A percentile compares a stretch with the other conserved stretches of the same genome.
phyloP scores from a whole-genome alignment of 2,888 invertebrate genomes.

The Drosophila mimica region DNA sequence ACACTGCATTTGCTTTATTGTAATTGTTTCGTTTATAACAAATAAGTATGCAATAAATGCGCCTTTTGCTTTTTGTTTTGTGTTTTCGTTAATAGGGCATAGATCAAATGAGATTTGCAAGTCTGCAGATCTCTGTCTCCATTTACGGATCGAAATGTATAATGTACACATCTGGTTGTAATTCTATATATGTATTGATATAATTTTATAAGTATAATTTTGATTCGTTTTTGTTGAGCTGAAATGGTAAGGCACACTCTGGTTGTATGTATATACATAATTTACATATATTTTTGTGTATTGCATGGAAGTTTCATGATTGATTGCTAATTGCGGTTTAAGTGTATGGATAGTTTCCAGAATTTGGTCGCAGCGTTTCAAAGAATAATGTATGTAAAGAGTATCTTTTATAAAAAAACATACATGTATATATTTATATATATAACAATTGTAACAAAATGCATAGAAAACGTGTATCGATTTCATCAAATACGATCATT shows the following conservation, averaged over 20 bases:
- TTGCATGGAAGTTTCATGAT: constrained; percentile 37
- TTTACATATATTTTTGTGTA: constrained; percentile 4
- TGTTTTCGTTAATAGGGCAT: constrained; percentile 25
- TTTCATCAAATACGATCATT: constrained; percentile 32
- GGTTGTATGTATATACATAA: constrained; percentile 32
- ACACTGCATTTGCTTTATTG: constrained; percentile 61
- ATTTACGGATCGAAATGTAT: constrained; percentile 9
- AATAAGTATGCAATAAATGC: constrained; percentile 56
- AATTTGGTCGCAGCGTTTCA: constrained; percentile 58
- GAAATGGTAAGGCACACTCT: constrained; percentile 65
- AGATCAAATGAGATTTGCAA: constrained; percentile 40
- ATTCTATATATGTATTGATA: constrained; percentile 3
- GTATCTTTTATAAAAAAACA: neutral
- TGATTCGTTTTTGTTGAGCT: constrained; percentile 16
- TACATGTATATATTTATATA: neutral
- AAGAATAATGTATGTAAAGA: constrained; percentile 7
- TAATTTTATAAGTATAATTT: constrained; percentile 1
- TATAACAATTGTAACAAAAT: constrained; percentile 38
- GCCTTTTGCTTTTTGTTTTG: constrained; percentile 21
- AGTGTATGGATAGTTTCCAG: constrained; percentile 26
- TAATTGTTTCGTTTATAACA: constrained; percentile 57
- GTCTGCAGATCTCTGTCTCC: constrained; percentile 8
- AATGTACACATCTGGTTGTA: constrained; percentile 35
- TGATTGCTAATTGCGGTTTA: constrained; percentile 73
- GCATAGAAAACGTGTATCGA: constrained; percentile 36